Evolutionary conservation across 1,140 invertebrate species (phyloP), one percentile per base, ranked within the genome.

Genomic region (Drosophila oshimai): DNA sequence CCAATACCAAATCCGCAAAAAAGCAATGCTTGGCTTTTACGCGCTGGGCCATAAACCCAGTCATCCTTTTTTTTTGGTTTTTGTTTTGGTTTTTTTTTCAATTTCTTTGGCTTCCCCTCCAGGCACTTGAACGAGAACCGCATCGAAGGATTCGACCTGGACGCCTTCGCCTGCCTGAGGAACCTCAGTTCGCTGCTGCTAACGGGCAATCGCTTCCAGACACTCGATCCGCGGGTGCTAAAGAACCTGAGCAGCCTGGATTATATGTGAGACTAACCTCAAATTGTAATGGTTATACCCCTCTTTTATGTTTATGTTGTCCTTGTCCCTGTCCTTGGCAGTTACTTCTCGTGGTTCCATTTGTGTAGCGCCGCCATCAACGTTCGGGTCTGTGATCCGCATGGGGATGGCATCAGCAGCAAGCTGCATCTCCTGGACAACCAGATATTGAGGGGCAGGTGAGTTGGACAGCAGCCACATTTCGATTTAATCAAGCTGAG

Each of bases 311-410:
- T n/a, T n/a, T n/a, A n/a, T n/a, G n/a, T n/a, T n/a, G n/a, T n/a
- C n/a, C n/a, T n/a, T n/a, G n/a, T n/a, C n/a, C n/a, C 29, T 69
- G 18, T 77, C 55, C 13, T 58, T 87, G 89, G 15, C 81, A 94
- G 94, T 29, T 94, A 94, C 78, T 95, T 95, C 80, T 93, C 93
- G 46, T 91, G 93, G 67, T 95, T 95, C 86, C 92, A 93, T 69
- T 91, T 93, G 84, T 95, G 94, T 72, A 91, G 91, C 2, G 93
- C 93, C 45, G 93, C 93, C 9, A 84, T 91, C 4, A 92, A 93
- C 70, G 94, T 94, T 5, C 74, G 92, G 13, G 91, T 92, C 22
- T 95, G 94, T 76, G 79, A 92, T 53, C 94, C 94, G 1, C 92
- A 92, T 77, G 93, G 93, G 10, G 94, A 95, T 84, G 94, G 94